Base-by-base conservation (phyloP, 2,888 invertebrate species). In the Apamea crenata region DNA sequence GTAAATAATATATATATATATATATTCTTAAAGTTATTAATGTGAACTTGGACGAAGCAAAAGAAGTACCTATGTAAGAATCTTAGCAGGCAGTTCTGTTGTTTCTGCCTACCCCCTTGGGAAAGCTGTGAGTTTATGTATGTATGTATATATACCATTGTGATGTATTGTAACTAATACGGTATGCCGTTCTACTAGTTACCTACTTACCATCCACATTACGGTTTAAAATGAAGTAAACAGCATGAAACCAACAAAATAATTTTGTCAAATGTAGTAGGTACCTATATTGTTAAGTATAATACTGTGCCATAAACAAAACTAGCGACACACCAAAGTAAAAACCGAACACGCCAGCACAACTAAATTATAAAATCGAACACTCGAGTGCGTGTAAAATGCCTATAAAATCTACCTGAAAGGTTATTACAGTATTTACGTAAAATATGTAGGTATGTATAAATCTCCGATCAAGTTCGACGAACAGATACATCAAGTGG, bases 401-500 rank as follows among this genome's bases (percentile, higher is more conserved):
- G 77, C 80, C 83, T 77, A 80, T 78, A 81, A 83, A 88, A 79
- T 74, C 72, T 69, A 66, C 65, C 78, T 75, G 59, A 72, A 84
- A 84, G 80, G 85, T 89, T 72, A 87, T 84, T 79, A 83, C 83
- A 76, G 81, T 80, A 85, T 85, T 81, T 78, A 71, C 72, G 80
- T 80, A 71, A 82, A 86, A 77, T 82, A 80, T 88, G 81, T 81
- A 81, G 79, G 83, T 77, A 84, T 77, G 77, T 84, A 86, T 87
- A 85, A 85, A 86, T 83, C 84, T 85, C 82, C 89, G 87, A 89
- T 91, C 90, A 88, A 89, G 86, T 90, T 89, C 86, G 88, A 87
- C 87, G 88, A 89, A 89, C 84, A 90, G 88, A 92, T 91, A 92
- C 89, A 92, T 92, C 91, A 92, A 91, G 88, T 85, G 91, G 92